Percentiles rank a stretch among this genome's conserved stretches.
Conservation (phyloP, 2,113 vertebrate genomes). For the Bettongia penicillata region DNA sequence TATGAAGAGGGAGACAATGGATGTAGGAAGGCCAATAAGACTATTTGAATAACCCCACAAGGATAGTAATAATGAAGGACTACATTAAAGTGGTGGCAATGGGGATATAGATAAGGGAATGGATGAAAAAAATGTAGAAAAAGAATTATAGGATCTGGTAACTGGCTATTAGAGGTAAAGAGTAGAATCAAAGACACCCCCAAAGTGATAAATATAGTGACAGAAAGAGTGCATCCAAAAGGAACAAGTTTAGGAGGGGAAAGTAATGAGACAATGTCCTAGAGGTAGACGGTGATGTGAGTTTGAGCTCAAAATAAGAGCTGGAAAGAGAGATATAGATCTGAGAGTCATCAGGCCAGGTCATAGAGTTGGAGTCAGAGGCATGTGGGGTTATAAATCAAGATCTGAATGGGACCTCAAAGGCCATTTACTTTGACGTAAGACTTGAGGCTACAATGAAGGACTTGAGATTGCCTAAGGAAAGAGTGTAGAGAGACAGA, state of each 20-base stretch:
- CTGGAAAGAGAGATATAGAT: background rate
- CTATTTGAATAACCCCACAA: background rate
- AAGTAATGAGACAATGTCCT: background rate
- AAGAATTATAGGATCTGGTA: background rate
- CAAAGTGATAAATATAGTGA: background rate
- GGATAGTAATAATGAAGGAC: background rate
- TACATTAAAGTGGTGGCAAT: background rate
- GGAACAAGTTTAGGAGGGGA: background rate
- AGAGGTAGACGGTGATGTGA: background rate
- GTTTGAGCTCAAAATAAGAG: background rate
- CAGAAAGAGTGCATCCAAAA: background rate
- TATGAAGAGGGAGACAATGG: background rate
- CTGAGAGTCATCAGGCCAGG: background rate
- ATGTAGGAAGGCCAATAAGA: background rate
- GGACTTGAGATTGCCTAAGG: background rate
- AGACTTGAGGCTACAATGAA: background rate
- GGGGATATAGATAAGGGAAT: background rate
- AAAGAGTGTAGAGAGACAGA: background rate
- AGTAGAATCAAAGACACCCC: background rate
- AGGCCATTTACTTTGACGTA: background rate
- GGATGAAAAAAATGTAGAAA: background rate
- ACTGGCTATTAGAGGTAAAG: background rate
- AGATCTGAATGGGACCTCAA: background rate
- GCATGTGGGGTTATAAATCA: background rate
- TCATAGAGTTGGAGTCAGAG: background rate